Percentiles rank a stretch among this genome's conserved stretches.
Evolutionary conservation across 2,888 invertebrate genomes (phyloP).

Genomic region (Antheraea assamensis): DNA sequence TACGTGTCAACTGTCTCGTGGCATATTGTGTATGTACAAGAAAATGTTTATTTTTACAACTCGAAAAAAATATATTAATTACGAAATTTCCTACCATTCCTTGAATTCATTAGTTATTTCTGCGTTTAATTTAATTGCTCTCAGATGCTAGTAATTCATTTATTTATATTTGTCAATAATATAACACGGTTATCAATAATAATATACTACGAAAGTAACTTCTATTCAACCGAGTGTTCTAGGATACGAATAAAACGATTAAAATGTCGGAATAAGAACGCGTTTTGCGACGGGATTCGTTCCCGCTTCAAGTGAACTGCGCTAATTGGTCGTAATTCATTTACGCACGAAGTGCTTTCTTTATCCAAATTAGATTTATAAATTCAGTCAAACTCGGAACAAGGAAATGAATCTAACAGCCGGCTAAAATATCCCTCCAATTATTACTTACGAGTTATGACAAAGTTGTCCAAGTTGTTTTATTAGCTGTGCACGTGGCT

Average conservation of each 20-base stretch:
- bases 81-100: no score
- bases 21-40: no score
- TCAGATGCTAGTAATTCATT: no score
- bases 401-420: constrained; percentile 12
- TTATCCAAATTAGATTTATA: constrained; percentile 34
- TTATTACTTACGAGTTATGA: not conserved
- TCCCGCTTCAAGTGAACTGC: constrained; percentile 38
- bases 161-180: no score
- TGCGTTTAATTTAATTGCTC: no score
- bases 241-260: not conserved
- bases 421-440: not conserved
- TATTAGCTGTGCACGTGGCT: not conserved
- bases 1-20: no score
- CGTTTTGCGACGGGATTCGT: constrained; percentile 40
- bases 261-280: not conserved
- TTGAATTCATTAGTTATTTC: no score
- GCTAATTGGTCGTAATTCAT: constrained; percentile 49
- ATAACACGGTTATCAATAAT: no score
- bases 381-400: constrained; percentile 22
- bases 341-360: constrained; percentile 38
- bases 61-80: no score
- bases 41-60: no score
- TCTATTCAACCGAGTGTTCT: no score
- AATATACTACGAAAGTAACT: no score
- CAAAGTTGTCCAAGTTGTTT: not conserved